Evolutionary conservation across 2,888 invertebrate species (phyloP).

Genomic region (Troides aeacus): DNA sequence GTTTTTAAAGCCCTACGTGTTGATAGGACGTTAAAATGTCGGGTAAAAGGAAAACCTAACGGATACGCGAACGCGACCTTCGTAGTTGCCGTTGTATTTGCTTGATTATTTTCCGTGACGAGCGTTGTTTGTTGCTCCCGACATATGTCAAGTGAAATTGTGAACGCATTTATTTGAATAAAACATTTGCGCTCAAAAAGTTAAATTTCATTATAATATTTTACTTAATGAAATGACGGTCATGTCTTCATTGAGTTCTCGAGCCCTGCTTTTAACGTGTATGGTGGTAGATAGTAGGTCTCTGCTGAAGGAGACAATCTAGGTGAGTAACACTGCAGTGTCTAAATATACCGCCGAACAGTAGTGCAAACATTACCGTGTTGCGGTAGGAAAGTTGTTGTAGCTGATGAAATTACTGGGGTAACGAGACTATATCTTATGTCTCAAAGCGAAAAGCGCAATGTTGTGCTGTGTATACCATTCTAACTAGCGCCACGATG

Average conservation of each 20-base stretch:
- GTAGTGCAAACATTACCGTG: no score
- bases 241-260: background rate
- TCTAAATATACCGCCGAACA: no score
- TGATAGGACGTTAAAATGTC: slow-evolving; percentile 10
- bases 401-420: no score
- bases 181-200: background rate
- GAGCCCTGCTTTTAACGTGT: background rate
- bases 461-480: no score
- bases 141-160: slow-evolving; percentile 25
- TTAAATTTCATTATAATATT: background rate
- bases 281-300: no score
- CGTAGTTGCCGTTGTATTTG: slow-evolving; percentile 15
- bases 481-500: no score
- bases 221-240: background rate
- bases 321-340: no score
- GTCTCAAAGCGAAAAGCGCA: no score
- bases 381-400: no score
- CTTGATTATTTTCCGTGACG: slow-evolving; percentile 22
- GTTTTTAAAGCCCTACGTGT: slow-evolving; percentile 5
- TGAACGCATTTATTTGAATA: slow-evolving; percentile 8
- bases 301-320: no score
- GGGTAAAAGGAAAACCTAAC: slow-evolving; percentile 8
- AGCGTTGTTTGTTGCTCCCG: slow-evolving; percentile 14
- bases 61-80: slow-evolving; percentile 8
- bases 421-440: no score